Evolutionary conservation across 2,888 invertebrate species (phyloP).

Genomic region (Stenodema calcarata): DNA sequence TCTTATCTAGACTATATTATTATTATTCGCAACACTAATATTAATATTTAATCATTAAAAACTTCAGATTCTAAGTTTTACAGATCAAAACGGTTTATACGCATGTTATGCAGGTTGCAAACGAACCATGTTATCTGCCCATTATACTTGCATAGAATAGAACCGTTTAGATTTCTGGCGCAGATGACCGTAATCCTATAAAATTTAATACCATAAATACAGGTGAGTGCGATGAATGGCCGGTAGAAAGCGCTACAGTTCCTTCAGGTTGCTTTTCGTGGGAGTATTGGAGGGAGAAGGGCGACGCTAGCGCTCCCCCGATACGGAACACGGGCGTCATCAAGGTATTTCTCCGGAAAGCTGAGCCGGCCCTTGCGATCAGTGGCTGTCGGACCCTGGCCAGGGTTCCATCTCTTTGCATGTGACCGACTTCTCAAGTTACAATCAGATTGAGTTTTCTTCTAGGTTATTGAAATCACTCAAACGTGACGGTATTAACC

Average conservation of each 20-base stretch:
- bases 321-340: constrained; percentile 6
- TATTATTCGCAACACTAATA: no score
- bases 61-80: no score
- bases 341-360: constrained; percentile 16
- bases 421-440: constrained; percentile 21
- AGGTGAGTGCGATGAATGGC: background rate
- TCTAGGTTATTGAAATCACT: background rate
- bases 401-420: constrained; percentile 46
- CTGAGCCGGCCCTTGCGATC: constrained; percentile 31
- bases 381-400: constrained; percentile 54
- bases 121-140: no score
- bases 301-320: background rate
- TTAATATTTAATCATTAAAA: no score
- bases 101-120: no score
- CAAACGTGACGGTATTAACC: constrained; percentile 17
- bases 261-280: background rate
- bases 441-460: background rate
- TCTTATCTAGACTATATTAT: no score
- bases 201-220: background rate
- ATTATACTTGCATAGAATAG: no score
- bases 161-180: no score
- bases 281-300: background rate
- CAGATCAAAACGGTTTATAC: no score
- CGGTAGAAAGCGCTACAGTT: background rate
- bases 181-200: no score